Evolutionary conservation across 2,888 invertebrate species (phyloP), one percentile per base, ranked within the genome.

Genomic region (Noctuana brunneofusca): DNA sequence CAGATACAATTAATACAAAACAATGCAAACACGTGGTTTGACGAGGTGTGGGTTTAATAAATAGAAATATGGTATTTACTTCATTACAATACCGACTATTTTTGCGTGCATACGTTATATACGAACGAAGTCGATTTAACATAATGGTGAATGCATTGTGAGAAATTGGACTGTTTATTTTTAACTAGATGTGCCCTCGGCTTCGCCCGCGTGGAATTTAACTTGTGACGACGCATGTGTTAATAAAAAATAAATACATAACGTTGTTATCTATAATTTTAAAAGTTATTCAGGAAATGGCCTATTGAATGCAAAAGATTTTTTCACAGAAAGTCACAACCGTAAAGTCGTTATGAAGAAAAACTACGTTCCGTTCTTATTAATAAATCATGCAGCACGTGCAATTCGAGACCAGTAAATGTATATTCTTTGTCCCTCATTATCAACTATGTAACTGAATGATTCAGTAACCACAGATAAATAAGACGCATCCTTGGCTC

Each of bases 401-500:
- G 1, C 18, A 11, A 18, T 43, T 11, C 18, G 18, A 18, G 3
- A 18, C 18, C 43, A 43, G 11, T 48, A 48, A 48, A 12, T 24
- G 22, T 24, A 22, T 48, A 48, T 43, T n/a, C 38, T 14, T 6
- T 20, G 35, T 22, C 9, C 35, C 52, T 35, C 53, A 53, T 53
- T 53, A 53, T 32, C 53, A 50, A 27, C 50, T 24, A 43, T 24
- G 55, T 55, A 43, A 27, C 24, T 27, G 41, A 55, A 35, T 55
- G 41, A 55, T 43, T 43, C 38, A 55, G 27, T 43, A 24, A 48
- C 30, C 52, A 53, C 54, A 56, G 56, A 68, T 66, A 67, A 66
- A 67, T 59, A 59, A 64, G 56, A 59, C 46, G 65, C 65, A 69
- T 68, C 66, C 69, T 69, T 69, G 68, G 63, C 68, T 69, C 35